phyloP scores from a whole-genome alignment of 1,140 invertebrate species.

The Microvelia longipes region DNA sequence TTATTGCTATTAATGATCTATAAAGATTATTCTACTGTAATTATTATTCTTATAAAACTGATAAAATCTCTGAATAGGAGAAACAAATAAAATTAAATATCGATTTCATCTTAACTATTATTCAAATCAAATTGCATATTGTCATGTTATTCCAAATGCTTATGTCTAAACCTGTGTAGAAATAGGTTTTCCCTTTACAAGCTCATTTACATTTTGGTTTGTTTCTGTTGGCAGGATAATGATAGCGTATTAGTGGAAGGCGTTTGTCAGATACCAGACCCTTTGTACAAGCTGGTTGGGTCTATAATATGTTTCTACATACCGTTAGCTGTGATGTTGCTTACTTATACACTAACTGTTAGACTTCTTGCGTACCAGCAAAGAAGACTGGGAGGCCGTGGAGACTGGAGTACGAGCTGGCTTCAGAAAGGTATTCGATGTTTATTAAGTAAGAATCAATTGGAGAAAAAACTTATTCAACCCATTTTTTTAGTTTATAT shows the following conservation, averaged over 20 bases:
- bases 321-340: constrained; percentile 81
- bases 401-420: constrained; percentile 43
- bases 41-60: too few relatives aligned
- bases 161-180: too few relatives aligned
- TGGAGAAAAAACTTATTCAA: not conserved
- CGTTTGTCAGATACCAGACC: constrained; percentile 70
- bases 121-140: too few relatives aligned
- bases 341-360: constrained; percentile 83
- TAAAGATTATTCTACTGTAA: too few relatives aligned
- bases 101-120: too few relatives aligned
- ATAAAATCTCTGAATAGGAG: too few relatives aligned
- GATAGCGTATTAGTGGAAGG: constrained; percentile 62
- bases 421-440: constrained; percentile 23
- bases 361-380: constrained; percentile 58
- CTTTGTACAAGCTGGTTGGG: constrained; percentile 78
- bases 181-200: too few relatives aligned
- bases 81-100: too few relatives aligned
- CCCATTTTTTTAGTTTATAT: not conserved
- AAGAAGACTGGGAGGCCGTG: constrained; percentile 41
- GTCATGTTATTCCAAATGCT: too few relatives aligned
- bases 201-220: too few relatives aligned
- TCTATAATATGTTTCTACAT: constrained; percentile 93
- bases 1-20: too few relatives aligned
- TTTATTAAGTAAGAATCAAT: not conserved
- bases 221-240: too few relatives aligned